Evolutionary conservation across 2,888 invertebrate species (phyloP).

Genomic region (Aspidapion aeneum): DNA sequence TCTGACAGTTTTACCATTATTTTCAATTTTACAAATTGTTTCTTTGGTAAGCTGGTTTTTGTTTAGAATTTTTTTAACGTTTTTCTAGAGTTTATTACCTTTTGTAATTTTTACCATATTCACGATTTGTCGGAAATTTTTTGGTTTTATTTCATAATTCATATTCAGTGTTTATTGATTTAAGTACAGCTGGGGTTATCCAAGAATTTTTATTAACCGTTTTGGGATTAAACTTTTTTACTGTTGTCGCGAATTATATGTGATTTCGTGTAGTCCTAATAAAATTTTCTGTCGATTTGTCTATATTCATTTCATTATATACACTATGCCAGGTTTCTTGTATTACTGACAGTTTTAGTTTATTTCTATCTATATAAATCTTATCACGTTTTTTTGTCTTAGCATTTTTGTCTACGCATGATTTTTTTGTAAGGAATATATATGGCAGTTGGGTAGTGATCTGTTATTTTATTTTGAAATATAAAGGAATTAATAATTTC

Average conservation of each 20-base stretch:
- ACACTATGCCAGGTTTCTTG: too few relatives aligned
- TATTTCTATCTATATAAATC: too few relatives aligned
- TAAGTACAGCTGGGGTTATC: conserved; percentile 2
- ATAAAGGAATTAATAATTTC: too few relatives aligned
- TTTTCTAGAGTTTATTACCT: neutral
- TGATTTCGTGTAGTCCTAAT: neutral
- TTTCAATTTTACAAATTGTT: neutral
- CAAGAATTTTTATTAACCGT: neutral
- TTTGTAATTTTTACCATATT: neutral
- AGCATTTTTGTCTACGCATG: too few relatives aligned
- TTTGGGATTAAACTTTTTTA: neutral
- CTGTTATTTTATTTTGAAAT: too few relatives aligned
- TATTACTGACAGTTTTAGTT: too few relatives aligned
- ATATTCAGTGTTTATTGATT: conserved; percentile 5
- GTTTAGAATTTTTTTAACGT: conserved; percentile 1
- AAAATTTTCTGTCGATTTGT: conserved; percentile 3
- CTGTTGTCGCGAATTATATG: too few relatives aligned
- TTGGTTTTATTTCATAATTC: conserved; percentile 1
- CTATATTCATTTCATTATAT: conserved; percentile 2
- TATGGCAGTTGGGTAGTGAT: too few relatives aligned
- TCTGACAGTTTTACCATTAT: neutral
- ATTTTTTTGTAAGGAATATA: too few relatives aligned
- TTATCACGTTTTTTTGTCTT: too few relatives aligned
- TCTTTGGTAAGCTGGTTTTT: neutral
- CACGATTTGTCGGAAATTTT: neutral